Conservation (phyloP, 2,797 vertebrate species). For the Spinibarbus caldwelli region DNA sequence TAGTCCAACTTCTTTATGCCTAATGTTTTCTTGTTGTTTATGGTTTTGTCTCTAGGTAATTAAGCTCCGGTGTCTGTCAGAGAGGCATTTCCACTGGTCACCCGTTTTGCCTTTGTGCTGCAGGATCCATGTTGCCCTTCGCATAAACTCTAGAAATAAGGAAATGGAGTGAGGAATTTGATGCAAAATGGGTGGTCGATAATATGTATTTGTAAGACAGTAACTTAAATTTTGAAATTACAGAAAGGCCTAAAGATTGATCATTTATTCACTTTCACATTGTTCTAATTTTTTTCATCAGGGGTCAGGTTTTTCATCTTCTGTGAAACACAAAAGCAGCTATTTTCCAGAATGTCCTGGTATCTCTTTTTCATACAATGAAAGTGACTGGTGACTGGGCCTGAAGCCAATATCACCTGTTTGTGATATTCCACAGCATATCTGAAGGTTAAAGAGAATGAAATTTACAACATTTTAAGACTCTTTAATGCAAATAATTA, state of each 20-base stretch:
- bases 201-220: background rate
- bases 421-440: too few relatives aligned
- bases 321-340: background rate
- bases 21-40: slow-evolving; percentile 41
- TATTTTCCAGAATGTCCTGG: background rate
- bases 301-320: background rate
- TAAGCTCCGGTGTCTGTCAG: slow-evolving; percentile 47
- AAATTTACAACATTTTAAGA: background rate
- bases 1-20: slow-evolving; percentile 47
- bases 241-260: background rate
- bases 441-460: background rate
- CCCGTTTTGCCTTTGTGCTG: background rate
- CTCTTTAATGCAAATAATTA: background rate
- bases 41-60: slow-evolving; percentile 48
- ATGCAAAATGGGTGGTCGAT: background rate
- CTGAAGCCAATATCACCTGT: too few relatives aligned
- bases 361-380: background rate
- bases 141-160: background rate
- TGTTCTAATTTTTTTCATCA: background rate
- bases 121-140: background rate
- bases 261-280: background rate
- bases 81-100: slow-evolving; percentile 40
- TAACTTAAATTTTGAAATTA: background rate
- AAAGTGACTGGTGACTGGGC: background rate
- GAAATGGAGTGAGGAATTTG: background rate